Evolutionary conservation across 2,888 invertebrate species (phyloP), one percentile per base, ranked within the genome.

Genomic region (Coremacera marginata): DNA sequence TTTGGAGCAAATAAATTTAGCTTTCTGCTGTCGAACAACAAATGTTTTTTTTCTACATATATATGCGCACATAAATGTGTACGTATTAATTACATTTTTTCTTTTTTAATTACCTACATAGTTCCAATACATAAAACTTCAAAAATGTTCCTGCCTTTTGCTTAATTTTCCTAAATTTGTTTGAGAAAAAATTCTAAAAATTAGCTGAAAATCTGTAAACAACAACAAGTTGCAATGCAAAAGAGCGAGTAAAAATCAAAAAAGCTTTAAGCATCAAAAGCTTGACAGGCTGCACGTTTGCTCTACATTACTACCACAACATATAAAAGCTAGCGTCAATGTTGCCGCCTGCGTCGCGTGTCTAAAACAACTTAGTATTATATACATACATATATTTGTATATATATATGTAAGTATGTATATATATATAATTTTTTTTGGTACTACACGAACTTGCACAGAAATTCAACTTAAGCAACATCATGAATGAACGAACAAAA

Each of bases 401-500:
- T 4, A 37, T 1, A 16, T 67, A n/a, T 49, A 22, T 49, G 3
- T 67, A 57, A 8, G 25, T 22, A 57, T 19, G 3, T 22, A 57
- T 57, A 11, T 19, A 11, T 71, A 7, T 22, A 25, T 34, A 22
- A 49, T 22, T 49, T 62, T 16, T 44, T 44, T 44, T 44, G 11
- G 49, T 55, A 51, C 60, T 67, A 49, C n/a, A 67, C 11, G 25
- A 22, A 14, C 49, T 44, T 11, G 22, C 25, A 67, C 37, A 31
- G 37, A 37, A 67, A 9, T 49, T 44, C 9, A 34, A 67, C 11
- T 44, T 22, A 27, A 25, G 19, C 67, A 67, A 44, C 44, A 67
- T 67, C 67, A 67, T 67, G 67, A 67, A 67, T 67, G 67, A 67
- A 67, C 67, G 67, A 37, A 37, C 25, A 49, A 31, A 37, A 19